phyloP scores from a whole-genome alignment of 2,113 vertebrate genomes.

The Podiceps cristatus region DNA sequence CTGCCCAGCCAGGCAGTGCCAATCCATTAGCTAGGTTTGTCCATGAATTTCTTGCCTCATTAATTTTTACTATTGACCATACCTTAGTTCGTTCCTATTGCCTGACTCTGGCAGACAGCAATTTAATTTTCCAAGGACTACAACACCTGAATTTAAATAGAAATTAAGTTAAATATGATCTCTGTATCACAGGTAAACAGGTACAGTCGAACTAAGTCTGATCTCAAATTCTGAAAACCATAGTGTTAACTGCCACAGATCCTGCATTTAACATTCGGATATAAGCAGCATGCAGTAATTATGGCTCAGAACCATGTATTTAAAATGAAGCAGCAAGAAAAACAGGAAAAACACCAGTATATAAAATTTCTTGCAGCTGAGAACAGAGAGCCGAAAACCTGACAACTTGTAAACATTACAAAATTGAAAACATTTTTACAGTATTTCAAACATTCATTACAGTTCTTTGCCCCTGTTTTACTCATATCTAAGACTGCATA shows the following conservation, averaged over 20 bases:
- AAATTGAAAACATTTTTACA: not conserved
- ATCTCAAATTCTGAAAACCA: constrained; percentile 3
- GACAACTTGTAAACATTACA: not conserved
- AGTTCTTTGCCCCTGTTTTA: not conserved
- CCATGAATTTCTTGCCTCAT: not conserved
- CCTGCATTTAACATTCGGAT: constrained; percentile 27
- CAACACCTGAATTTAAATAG: not conserved
- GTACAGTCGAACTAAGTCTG: not conserved
- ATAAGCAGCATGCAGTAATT: constrained; percentile 38
- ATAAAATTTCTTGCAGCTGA: not conserved
- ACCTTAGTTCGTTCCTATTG: not conserved
- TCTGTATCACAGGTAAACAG: not conserved
- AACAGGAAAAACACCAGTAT: not conserved
- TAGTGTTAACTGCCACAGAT: not conserved
- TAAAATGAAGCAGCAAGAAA: constrained; percentile 15
- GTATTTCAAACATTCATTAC: not conserved
- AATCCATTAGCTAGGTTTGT: not conserved
- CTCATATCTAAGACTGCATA: not conserved
- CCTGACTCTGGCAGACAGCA: not conserved
- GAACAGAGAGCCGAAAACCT: not conserved
- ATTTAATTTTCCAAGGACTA: not conserved
- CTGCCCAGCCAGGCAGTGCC: not conserved
- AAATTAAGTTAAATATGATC: not conserved
- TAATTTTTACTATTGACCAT: not conserved
- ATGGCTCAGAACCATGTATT: not conserved